Conservation (phyloP, 2,797 vertebrate species). For the Diglossa cyanea region DNA sequence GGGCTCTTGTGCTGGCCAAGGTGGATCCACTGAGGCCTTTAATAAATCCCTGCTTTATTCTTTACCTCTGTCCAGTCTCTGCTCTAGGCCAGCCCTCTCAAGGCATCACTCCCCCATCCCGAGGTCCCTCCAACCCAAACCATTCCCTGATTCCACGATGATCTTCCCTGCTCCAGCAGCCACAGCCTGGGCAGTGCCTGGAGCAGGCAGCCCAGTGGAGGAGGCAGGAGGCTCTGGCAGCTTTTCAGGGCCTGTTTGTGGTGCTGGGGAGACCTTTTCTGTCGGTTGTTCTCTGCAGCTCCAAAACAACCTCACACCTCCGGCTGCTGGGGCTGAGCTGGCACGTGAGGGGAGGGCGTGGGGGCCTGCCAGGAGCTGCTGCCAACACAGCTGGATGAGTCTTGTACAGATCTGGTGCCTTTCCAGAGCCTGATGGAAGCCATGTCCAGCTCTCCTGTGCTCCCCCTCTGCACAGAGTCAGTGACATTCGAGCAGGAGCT, state of each 20-base stretch:
- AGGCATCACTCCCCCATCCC: background rate
- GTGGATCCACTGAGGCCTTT: background rate
- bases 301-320: background rate
- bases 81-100: background rate
- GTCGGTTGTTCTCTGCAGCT: background rate
- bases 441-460: rapidly evolving
- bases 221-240: background rate
- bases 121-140: background rate
- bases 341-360: background rate
- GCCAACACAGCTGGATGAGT: background rate
- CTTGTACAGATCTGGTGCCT: background rate
- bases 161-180: rapidly evolving
- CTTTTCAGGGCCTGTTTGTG: background rate
- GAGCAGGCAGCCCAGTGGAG: background rate
- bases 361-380: background rate
- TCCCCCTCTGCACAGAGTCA: rapidly evolving
- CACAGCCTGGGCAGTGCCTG: background rate
- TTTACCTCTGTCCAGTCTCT: background rate
- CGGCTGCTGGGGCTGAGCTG: background rate
- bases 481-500: rapidly evolving
- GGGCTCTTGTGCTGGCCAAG: background rate
- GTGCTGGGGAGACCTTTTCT: background rate
- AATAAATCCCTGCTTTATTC: background rate
- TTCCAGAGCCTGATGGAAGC: background rate
- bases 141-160: rapidly evolving